These are phyloP conservation scores for Yponomeuta evonymella DNA, from an alignment of 2,888 invertebrate genomes.

Conservation along the genomic window DNA sequence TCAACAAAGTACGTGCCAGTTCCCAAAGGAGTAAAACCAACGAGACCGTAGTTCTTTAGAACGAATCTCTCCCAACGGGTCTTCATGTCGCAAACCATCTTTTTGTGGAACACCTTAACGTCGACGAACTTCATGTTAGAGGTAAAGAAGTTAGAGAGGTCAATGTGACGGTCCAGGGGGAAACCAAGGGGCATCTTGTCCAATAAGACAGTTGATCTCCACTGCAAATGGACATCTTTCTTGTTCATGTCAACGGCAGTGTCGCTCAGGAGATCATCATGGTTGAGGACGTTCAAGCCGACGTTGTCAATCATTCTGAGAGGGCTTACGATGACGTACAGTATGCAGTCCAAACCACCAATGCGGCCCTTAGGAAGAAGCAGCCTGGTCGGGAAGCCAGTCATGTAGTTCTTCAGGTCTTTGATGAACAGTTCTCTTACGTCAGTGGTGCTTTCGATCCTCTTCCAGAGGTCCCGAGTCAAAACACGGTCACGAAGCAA, in stretches of 20 bases:
- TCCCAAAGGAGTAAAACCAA: conserved; percentile 41
- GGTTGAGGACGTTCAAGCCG: conserved; percentile 27
- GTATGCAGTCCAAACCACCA: conserved; percentile 79
- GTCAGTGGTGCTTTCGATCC: conserved; percentile 74
- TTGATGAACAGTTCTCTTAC: conserved; percentile 48
- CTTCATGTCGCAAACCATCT: conserved; percentile 61
- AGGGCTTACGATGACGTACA: conserved; percentile 79
- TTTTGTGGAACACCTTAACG: conserved; percentile 79
- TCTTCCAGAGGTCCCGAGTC: conserved; percentile 78
- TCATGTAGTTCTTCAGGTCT: conserved; percentile 68
- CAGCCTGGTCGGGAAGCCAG: conserved; percentile 82
- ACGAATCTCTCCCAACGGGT: conserved; percentile 59
- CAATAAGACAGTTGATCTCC: conserved; percentile 58
- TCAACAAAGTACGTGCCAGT: conserved; percentile 45
- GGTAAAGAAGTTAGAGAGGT: conserved; percentile 76
- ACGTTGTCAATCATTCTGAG: conserved; percentile 60
- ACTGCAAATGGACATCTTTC: conserved; percentile 46
- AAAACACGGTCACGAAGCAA: conserved; percentile 80
- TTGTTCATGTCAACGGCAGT: conserved; percentile 40
- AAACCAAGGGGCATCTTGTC: conserved; percentile 82
- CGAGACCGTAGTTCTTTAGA: conserved; percentile 49
- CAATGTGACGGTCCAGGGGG: conserved; percentile 83
- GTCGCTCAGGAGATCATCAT: conserved; percentile 47
- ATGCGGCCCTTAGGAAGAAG: conserved; percentile 82
- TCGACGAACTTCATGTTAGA: conserved; percentile 82